These are phyloP conservation scores for Thumatha senex DNA, from an alignment of 2,888 invertebrate species.

Conservation along the genomic window DNA sequence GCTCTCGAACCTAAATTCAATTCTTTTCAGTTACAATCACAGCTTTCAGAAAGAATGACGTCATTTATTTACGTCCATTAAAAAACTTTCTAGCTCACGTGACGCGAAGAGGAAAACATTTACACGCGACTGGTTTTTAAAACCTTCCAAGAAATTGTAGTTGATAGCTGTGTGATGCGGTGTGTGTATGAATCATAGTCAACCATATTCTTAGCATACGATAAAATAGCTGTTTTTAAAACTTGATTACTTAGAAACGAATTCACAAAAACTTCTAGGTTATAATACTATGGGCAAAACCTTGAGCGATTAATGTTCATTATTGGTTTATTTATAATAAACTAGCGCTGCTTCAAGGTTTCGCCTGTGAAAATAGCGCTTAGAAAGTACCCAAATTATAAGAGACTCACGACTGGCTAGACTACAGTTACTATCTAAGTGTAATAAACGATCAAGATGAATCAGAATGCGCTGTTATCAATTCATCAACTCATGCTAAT, in stretches of 20 bases:
- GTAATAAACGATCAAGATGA: conserved; percentile 18
- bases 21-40: no score
- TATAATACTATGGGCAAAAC: background rate
- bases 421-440: conserved; percentile 2
- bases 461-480: conserved; percentile 17
- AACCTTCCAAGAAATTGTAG: background rate
- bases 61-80: background rate
- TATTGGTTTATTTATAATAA: no score
- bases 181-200: background rate
- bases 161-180: background rate
- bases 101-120: no score
- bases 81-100: no score
- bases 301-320: no score
- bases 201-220: background rate
- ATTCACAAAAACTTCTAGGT: background rate
- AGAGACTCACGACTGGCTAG: background rate
- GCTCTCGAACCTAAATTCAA: no score
- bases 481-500: conserved; percentile 17
- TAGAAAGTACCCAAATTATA: no score
- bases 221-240: background rate
- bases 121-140: no score
- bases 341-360: no score
- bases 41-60: background rate
- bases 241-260: background rate
- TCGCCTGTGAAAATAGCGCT: no score